phyloP scores from a whole-genome alignment of 2,113 vertebrate genomes.

The Agapornis roseicollis region DNA sequence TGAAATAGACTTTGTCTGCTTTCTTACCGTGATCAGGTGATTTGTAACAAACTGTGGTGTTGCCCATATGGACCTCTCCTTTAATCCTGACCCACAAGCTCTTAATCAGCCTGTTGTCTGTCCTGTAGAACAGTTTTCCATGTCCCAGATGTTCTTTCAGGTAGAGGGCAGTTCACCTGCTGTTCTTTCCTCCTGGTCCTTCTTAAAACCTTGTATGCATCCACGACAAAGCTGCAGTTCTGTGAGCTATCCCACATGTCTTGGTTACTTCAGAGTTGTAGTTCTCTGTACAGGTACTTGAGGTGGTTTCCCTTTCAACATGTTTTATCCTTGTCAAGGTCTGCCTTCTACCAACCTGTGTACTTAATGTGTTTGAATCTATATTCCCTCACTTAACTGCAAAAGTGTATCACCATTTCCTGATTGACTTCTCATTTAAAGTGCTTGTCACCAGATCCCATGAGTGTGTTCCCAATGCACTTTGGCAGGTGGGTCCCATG shows the following conservation, averaged over 20 bases:
- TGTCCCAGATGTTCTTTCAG: not conserved
- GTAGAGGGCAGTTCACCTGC: not conserved
- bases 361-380: not conserved
- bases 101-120: not conserved
- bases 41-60: not conserved
- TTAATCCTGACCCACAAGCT: not conserved
- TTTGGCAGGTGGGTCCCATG: not conserved
- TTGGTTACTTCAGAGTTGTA: not conserved
- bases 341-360: not conserved
- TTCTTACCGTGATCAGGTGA: fast-evolving
- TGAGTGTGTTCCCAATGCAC: fast-evolving
- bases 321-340: not conserved
- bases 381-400: not conserved
- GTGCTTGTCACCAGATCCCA: not conserved
- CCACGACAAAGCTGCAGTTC: not conserved
- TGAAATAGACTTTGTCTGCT: not conserved
- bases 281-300: not conserved
- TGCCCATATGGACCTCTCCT: not conserved
- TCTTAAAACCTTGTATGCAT: not conserved
- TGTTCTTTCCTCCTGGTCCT: not conserved
- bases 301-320: not conserved
- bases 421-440: not conserved
- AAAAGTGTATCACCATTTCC: not conserved
- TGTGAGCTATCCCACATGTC: fast-evolving
- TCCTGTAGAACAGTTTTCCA: not conserved